These are phyloP conservation scores for Phortica variegata DNA, from an alignment of 1,140 invertebrate species.

Conservation along the genomic window DNA sequence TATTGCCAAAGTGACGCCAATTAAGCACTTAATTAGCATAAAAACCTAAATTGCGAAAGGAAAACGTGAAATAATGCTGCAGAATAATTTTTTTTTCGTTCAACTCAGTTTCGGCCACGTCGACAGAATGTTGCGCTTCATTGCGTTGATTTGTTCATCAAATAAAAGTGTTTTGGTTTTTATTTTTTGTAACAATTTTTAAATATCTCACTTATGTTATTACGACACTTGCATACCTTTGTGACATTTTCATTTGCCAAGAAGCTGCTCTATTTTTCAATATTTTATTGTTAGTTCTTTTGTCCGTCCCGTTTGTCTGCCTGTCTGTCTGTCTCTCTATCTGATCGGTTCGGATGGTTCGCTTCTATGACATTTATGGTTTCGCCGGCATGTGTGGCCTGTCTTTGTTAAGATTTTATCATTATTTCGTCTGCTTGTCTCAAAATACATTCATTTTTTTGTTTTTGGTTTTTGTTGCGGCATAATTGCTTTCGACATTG, in stretches of 20 bases:
- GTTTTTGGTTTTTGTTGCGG: constrained; percentile 12
- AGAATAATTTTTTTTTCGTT: no score
- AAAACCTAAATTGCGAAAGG: background rate
- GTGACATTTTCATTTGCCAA: constrained; percentile 44
- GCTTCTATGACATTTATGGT: no score
- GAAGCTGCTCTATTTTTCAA: constrained; percentile 23
- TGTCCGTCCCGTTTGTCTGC: constrained; percentile 1
- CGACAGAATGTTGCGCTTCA: constrained; percentile 21
- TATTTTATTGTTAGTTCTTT: constrained; percentile 3
- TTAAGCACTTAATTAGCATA: constrained; percentile 32
- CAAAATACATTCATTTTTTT: constrained; percentile 17
- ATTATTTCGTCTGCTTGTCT: constrained; percentile 49
- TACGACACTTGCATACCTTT: no score
- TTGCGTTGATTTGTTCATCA: constrained; percentile 14
- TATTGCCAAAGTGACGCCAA: constrained; percentile 28
- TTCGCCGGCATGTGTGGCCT: background rate
- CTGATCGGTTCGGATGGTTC: no score
- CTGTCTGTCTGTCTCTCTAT: constrained; percentile 3
- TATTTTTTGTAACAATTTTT: constrained; percentile 6
- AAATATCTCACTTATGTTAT: constrained; percentile 5
- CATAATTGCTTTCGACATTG: constrained; percentile 12
- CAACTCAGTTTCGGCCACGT: no score
- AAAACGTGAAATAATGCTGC: background rate
- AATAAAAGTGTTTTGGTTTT: background rate
- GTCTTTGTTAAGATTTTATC: constrained; percentile 38